Evolutionary conservation across 2,888 invertebrate species (phyloP).

Genomic region (Smittia sp.): DNA sequence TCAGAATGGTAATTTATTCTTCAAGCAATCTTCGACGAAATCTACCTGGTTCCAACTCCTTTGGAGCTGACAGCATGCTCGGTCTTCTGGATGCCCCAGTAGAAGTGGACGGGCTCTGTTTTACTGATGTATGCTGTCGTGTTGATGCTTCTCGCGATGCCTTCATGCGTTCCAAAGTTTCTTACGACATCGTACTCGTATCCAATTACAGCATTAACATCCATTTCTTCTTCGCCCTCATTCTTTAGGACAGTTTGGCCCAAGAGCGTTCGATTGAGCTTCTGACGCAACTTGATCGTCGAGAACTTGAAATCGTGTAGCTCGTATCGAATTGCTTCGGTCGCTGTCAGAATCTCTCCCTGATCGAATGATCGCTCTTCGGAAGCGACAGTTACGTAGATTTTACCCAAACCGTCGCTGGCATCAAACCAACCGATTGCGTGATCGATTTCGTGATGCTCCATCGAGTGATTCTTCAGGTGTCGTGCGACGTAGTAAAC

Average conservation of each 20-base stretch:
- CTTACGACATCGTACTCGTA: conserved; percentile 68
- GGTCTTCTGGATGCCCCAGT: conserved; percentile 24
- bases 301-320: conserved; percentile 62
- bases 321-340: conserved; percentile 75
- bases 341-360: conserved; percentile 76
- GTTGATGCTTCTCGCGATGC: conserved; percentile 62
- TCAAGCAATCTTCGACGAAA: conserved; percentile 69
- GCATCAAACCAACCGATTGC: conserved; percentile 59
- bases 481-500: conserved; percentile 56
- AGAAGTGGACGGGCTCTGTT: conserved; percentile 44
- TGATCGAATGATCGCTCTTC: conserved; percentile 57
- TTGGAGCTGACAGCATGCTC: conserved; percentile 7
- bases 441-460: conserved; percentile 41
- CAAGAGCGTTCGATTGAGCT: conserved; percentile 57
- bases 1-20: conserved; percentile 56
- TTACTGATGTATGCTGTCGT: conserved; percentile 62
- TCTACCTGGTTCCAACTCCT: conserved; percentile 49
- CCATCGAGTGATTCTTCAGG: conserved; percentile 46
- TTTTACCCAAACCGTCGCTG: conserved; percentile 64
- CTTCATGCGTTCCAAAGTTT: conserved; percentile 77
- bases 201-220: conserved; percentile 70
- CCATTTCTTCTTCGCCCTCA: conserved; percentile 58
- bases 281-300: conserved; percentile 51
- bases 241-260: conserved; percentile 55
- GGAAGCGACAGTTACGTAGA: conserved; percentile 65